Percentiles rank a stretch among this genome's conserved stretches.
Conservation (phyloP, 2,888 invertebrate genomes). For the Chymomyza amoena region DNA sequence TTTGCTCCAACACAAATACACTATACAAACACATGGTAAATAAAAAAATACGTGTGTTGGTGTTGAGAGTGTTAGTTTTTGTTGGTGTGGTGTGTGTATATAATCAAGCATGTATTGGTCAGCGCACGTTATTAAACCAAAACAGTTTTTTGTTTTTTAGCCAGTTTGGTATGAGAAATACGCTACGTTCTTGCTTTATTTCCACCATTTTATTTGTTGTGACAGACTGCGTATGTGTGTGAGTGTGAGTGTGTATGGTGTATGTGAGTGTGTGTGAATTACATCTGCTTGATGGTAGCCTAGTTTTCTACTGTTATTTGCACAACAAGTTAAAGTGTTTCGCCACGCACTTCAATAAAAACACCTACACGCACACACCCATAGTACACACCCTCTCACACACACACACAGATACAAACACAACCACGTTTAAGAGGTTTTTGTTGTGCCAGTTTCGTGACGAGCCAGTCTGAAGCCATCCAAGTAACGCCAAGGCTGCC, state of each 20-base stretch:
- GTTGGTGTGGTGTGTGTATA: constrained; percentile 16
- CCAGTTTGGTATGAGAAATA: neutral
- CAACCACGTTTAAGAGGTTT: constrained; percentile 33
- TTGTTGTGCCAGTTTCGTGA: constrained; percentile 59
- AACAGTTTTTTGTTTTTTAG: constrained; percentile 16
- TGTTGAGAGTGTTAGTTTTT: constrained; percentile 5
- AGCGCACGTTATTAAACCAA: constrained; percentile 37
- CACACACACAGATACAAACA: neutral
- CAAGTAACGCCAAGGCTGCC: constrained; percentile 15
- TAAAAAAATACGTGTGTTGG: constrained; percentile 6
- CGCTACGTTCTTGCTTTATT: neutral
- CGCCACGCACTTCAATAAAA: constrained; percentile 73
- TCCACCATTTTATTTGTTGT: constrained; percentile 22
- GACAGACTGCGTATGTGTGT: constrained; percentile 21
- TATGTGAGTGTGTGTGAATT: constrained; percentile 15
- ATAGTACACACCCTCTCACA: constrained; percentile 1
- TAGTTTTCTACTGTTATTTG: constrained; percentile 42
- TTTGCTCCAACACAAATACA: neutral
- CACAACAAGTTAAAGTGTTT: constrained; percentile 66
- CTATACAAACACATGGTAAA: constrained; percentile 37
- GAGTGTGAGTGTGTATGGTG: constrained; percentile 2
- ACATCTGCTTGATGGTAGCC: constrained; percentile 30
- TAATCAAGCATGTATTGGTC: constrained; percentile 51
- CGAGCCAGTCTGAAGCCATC: constrained; percentile 26
- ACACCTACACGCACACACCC: constrained; percentile 56